Percentiles rank a stretch among this genome's conserved stretches.
Conservation (phyloP, 2,888 invertebrate genomes). For the Chrysolina oricalcia region DNA sequence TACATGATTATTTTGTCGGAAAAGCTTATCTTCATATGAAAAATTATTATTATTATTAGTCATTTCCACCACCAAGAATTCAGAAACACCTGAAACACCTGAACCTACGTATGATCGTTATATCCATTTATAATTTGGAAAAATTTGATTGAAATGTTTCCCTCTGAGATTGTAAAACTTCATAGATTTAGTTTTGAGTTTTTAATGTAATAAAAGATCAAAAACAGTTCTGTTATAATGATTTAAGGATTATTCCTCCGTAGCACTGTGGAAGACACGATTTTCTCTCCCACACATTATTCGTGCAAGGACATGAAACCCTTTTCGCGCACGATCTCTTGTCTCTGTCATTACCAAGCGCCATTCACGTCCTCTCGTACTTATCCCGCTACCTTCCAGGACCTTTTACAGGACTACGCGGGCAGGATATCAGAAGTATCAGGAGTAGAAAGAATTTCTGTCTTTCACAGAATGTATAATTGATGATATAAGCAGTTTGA, state of each 20-base stretch:
- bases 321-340: not conserved
- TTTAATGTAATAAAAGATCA: no score
- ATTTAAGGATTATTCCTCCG: not conserved
- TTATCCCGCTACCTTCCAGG: slow-evolving; percentile 52
- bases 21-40: no score
- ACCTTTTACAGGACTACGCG: slow-evolving; percentile 61
- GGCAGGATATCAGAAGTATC: slow-evolving; percentile 60
- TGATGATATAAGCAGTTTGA: slow-evolving; percentile 56
- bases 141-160: no score
- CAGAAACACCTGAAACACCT: no score
- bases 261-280: not conserved
- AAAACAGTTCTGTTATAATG: no score
- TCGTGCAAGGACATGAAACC: not conserved
- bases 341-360: not conserved
- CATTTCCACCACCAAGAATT: no score
- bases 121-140: no score
- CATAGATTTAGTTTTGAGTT: no score
- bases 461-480: slow-evolving; percentile 63
- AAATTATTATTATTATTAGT: no score
- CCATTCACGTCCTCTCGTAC: not conserved
- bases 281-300: not conserved
- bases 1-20: no score
- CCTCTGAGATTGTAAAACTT: no score
- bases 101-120: no score
- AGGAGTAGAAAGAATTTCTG: slow-evolving; percentile 54